phyloP scores from a whole-genome alignment of 2,113 vertebrate genomes.

The Cynoglossus semilaevis region DNA sequence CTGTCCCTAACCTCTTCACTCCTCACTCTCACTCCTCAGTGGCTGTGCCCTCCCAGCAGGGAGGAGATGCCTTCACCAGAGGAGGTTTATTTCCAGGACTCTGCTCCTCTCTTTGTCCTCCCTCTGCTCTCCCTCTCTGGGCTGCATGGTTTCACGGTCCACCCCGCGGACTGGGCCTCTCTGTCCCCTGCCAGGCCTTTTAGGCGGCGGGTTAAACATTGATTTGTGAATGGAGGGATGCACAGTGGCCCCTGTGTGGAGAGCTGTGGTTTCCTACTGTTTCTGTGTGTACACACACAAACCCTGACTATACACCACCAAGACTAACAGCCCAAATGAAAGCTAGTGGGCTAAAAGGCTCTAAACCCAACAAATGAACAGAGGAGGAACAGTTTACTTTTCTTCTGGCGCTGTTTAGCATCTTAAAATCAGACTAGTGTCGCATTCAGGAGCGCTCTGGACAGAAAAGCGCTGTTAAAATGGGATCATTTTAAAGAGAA shows the following conservation, averaged over 20 bases:
- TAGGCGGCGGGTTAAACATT: slow-evolving; percentile 79
- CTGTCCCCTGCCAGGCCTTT: slow-evolving; percentile 74
- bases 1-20: slow-evolving; percentile 33
- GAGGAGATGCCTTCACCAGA: slow-evolving; percentile 65
- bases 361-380: slow-evolving; percentile 30
- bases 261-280: slow-evolving; percentile 64
- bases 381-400: background rate
- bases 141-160: slow-evolving; percentile 63
- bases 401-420: too few species aligned
- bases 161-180: slow-evolving; percentile 60
- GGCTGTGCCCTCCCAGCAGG: slow-evolving; percentile 49
- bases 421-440: too few species aligned
- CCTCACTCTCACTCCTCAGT: slow-evolving; percentile 27
- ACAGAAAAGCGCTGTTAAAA: too few species aligned
- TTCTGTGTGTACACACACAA: slow-evolving; percentile 69
- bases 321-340: slow-evolving; percentile 58
- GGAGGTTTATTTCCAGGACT: slow-evolving; percentile 67
- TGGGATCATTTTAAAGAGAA: too few species aligned
- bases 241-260: slow-evolving; percentile 62
- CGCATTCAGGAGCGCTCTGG: too few species aligned
- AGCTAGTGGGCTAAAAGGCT: slow-evolving; percentile 52
- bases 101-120: slow-evolving; percentile 62
- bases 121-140: slow-evolving; percentile 47
- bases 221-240: slow-evolving; percentile 75
- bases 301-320: slow-evolving; percentile 61